phyloP scores from a whole-genome alignment of 2,113 vertebrate genomes.

The Acrocephalus kingi region DNA sequence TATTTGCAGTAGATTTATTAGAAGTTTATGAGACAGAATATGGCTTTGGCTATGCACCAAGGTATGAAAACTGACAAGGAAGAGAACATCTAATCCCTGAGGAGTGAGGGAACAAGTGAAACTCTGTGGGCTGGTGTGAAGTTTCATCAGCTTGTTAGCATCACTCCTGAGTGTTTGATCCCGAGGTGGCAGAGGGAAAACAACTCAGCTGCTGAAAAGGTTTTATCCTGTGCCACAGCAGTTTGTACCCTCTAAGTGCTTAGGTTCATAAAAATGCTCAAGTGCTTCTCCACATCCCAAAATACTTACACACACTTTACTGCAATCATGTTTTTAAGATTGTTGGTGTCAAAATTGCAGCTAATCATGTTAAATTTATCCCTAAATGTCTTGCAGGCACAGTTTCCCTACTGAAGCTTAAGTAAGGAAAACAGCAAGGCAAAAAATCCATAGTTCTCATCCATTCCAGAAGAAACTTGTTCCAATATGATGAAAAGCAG shows the following conservation, averaged over 20 bases:
- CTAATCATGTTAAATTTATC: not conserved
- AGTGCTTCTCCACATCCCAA: not conserved
- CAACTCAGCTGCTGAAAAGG: not conserved
- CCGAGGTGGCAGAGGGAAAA: not conserved
- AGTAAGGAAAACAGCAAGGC: not conserved
- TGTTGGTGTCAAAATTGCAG: not conserved
- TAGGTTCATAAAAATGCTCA: not conserved
- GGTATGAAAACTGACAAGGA: not conserved
- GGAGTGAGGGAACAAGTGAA: not conserved
- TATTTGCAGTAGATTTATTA: not conserved
- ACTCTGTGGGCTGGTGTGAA: not conserved
- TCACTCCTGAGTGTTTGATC: not conserved
- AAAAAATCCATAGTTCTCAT: rapidly evolving
- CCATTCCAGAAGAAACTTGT: not conserved
- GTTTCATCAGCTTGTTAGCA: not conserved
- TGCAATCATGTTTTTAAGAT: not conserved
- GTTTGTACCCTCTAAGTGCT: not conserved
- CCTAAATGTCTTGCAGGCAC: not conserved
- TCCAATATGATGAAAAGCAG: rapidly evolving
- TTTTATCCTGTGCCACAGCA: not conserved
- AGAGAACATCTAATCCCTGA: not conserved
- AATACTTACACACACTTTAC: not conserved
- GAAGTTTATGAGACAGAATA: not conserved
- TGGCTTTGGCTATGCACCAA: not conserved
- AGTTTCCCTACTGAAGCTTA: not conserved